These are phyloP conservation scores for Luidia sarsii DNA, from an alignment of 53 echinoderm and acorn worm species.

Conservation along the genomic window DNA sequence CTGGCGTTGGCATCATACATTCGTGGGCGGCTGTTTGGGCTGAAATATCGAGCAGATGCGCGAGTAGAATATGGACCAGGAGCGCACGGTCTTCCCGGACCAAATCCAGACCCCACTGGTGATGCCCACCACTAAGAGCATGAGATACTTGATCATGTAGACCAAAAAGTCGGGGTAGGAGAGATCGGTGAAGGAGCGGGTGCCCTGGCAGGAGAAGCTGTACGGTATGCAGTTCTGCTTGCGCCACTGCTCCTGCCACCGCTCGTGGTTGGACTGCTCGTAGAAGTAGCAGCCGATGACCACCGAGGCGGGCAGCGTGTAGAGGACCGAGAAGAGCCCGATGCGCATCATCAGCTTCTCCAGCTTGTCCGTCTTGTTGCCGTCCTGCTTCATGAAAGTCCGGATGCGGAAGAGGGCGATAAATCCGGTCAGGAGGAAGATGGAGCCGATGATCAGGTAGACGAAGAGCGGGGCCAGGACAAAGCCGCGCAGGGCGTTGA, in stretches of 20 bases:
- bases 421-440: conserved; percentile 92
- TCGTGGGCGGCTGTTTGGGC: conserved; percentile 72
- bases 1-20: conserved; percentile 65
- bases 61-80: conserved; percentile 92
- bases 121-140: conserved; percentile 97
- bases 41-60: conserved; percentile 74
- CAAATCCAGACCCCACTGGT: conserved; percentile 99
- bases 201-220: conserved; percentile 67
- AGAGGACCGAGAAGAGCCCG: conserved; percentile 94
- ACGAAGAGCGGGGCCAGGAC: conserved; percentile 91
- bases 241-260: conserved; percentile 80
- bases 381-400: conserved; percentile 99
- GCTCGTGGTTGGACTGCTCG: conserved; percentile 81
- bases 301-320: conserved; percentile 95
- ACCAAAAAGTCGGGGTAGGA: conserved; percentile 88
- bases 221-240: conserved; percentile 57
- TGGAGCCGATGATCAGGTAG: conserved; percentile 90
- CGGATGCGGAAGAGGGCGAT: conserved; percentile 97
- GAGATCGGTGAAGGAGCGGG: neutral
- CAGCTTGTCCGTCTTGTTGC: conserved; percentile 98
- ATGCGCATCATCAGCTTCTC: conserved; percentile 99
- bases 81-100: conserved; percentile 94
- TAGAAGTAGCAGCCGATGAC: conserved; percentile 96
- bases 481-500: conserved; percentile 81
- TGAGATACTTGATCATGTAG: conserved; percentile 99